Percentiles rank a stretch among this genome's conserved stretches.
These are phyloP conservation scores for Heliangelus exortis DNA, from an alignment of 2,797 vertebrate genomes.

Conservation along the genomic window DNA sequence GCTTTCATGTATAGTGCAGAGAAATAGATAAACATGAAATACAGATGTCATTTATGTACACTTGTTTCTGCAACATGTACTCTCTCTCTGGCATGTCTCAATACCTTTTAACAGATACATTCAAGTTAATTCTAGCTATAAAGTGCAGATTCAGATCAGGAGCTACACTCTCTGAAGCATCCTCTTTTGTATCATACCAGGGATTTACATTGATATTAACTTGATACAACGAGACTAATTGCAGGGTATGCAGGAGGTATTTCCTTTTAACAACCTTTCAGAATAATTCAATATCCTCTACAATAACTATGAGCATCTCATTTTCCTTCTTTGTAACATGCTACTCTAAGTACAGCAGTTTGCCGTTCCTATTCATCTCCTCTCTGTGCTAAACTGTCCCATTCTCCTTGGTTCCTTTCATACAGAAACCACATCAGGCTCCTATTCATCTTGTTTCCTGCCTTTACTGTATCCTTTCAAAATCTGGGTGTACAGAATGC, in stretches of 20 bases:
- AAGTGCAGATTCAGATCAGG: background rate
- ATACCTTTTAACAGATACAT: background rate
- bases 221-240: background rate
- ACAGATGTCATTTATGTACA: background rate
- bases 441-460: slow-evolving; percentile 39
- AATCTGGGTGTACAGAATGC: background rate
- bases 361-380: background rate
- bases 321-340: background rate
- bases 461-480: background rate
- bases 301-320: background rate
- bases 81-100: background rate
- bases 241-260: background rate
- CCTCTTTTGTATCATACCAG: background rate
- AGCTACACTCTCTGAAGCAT: background rate
- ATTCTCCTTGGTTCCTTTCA: slow-evolving; percentile 21
- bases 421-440: background rate
- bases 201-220: background rate
- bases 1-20: background rate
- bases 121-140: background rate
- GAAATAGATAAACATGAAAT: background rate
- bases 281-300: background rate
- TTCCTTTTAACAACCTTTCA: slow-evolving; percentile 11
- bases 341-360: background rate
- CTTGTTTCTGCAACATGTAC: background rate
- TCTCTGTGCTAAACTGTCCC: background rate